A percentile compares a stretch with the other conserved stretches of the same genome.
Evolutionary conservation across 2,113 vertebrate species (phyloP).

Genomic region (Onychostoma macrolepis): DNA sequence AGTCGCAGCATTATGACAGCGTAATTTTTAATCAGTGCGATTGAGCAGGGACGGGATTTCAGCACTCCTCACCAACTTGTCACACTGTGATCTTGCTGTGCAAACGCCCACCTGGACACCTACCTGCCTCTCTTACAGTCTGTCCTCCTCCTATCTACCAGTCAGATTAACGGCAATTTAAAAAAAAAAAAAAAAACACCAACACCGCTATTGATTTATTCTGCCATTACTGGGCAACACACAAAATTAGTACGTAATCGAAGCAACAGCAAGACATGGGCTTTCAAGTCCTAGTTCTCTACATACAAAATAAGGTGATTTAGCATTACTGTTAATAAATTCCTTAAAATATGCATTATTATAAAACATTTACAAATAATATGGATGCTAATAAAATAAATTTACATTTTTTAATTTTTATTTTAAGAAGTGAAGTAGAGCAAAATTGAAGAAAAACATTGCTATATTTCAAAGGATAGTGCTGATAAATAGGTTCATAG

Average conservation of each 20-base stretch:
- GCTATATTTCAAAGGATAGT: neutral
- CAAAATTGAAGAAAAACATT: neutral
- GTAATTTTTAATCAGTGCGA: conserved; percentile 65
- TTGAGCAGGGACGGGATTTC: conserved; percentile 49
- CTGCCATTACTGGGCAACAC: conserved; percentile 23
- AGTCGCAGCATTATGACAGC: conserved; percentile 61
- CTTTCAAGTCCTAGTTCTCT: too few relatives aligned
- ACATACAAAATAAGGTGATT: too few relatives aligned
- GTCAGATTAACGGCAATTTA: neutral
- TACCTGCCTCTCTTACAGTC: neutral
- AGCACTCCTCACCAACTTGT: conserved; percentile 40
- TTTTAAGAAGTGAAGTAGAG: neutral
- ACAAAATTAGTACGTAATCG: neutral
- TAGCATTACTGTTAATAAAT: too few relatives aligned
- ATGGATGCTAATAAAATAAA: too few relatives aligned
- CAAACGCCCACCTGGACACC: conserved; percentile 47
- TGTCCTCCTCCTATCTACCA: neutral
- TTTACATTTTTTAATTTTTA: too few relatives aligned
- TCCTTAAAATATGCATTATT: too few relatives aligned
- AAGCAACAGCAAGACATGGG: too few relatives aligned
- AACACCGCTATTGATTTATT: conserved; percentile 1
- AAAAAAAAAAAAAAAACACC: too few relatives aligned
- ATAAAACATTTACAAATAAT: too few relatives aligned
- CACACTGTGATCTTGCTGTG: conserved; percentile 61
- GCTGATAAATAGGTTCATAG: neutral